A percentile compares a stretch with the other conserved stretches of the same genome.
These are phyloP conservation scores for Tragelaphus imberbis DNA, from an alignment of 2,113 vertebrate species.

Conservation along the genomic window DNA sequence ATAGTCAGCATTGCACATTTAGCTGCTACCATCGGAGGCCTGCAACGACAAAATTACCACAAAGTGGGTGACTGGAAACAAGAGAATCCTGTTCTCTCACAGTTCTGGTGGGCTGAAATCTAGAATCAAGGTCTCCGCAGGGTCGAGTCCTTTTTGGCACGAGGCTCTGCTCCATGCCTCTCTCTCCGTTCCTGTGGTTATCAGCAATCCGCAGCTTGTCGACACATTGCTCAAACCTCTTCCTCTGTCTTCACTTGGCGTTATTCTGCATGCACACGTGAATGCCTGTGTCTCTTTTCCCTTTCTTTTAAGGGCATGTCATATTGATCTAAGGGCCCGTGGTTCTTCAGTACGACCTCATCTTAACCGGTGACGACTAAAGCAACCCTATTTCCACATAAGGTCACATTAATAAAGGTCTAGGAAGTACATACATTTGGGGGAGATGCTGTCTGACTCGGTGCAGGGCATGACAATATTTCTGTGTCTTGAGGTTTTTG, in stretches of 20 bases:
- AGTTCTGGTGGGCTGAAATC: not conserved
- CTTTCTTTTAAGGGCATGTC: not conserved
- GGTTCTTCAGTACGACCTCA: not conserved
- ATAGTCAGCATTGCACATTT: not conserved
- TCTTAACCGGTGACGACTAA: not conserved
- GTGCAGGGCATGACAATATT: not conserved
- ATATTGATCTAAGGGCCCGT: not conserved
- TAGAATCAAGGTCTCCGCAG: not conserved
- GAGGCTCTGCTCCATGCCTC: not conserved
- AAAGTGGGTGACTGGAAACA: not conserved
- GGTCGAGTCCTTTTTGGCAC: not conserved
- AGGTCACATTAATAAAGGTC: not conserved
- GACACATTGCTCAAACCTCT: not conserved
- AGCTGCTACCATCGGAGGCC: not conserved
- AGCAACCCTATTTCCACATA: not conserved
- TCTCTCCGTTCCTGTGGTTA: accelerated
- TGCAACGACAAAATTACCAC: not conserved
- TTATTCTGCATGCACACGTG: not conserved
- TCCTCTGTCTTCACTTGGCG: not conserved
- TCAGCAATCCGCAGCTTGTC: not conserved
- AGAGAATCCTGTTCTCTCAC: not conserved
- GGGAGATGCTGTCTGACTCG: not conserved
- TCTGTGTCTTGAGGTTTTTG: not conserved
- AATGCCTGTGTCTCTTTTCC: not conserved
- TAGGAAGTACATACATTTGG: not conserved